These are phyloP conservation scores for Alligator sinensis DNA, from an alignment of 2,113 vertebrate species.

Conservation along the genomic window DNA sequence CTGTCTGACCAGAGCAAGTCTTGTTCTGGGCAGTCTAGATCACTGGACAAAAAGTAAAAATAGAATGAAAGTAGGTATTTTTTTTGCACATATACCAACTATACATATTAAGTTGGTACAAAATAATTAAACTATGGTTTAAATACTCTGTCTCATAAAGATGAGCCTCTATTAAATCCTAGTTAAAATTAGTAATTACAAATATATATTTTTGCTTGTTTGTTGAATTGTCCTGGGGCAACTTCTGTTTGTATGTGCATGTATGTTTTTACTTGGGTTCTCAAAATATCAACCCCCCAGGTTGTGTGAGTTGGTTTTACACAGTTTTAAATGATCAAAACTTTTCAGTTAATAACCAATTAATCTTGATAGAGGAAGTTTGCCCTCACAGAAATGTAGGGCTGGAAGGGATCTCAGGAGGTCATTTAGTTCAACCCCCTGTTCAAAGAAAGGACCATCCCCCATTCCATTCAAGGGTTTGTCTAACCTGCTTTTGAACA, in stretches of 20 bases:
- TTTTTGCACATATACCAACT: background rate
- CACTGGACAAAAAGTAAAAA: background rate
- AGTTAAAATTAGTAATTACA: background rate
- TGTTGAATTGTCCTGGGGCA: background rate
- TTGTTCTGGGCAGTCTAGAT: background rate
- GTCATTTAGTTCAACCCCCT: too few species aligned
- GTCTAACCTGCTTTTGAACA: too few species aligned
- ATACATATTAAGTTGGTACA: background rate
- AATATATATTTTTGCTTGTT: background rate
- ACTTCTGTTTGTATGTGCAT: background rate
- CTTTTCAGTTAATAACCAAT: background rate
- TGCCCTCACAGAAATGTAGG: background rate
- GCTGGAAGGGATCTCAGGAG: too few species aligned
- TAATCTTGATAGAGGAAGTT: background rate
- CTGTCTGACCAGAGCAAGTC: background rate
- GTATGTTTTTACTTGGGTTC: background rate
- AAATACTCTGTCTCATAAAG: background rate
- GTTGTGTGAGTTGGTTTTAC: background rate
- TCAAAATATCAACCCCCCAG: background rate
- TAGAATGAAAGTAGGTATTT: background rate
- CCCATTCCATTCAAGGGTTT: too few species aligned
- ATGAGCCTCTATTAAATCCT: background rate
- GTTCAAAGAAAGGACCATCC: too few species aligned
- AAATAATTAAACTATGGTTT: background rate
- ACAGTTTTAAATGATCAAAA: background rate